Evolutionary conservation across 2,113 vertebrate species (phyloP).

Genomic region (Ammospiza nelsoni): DNA sequence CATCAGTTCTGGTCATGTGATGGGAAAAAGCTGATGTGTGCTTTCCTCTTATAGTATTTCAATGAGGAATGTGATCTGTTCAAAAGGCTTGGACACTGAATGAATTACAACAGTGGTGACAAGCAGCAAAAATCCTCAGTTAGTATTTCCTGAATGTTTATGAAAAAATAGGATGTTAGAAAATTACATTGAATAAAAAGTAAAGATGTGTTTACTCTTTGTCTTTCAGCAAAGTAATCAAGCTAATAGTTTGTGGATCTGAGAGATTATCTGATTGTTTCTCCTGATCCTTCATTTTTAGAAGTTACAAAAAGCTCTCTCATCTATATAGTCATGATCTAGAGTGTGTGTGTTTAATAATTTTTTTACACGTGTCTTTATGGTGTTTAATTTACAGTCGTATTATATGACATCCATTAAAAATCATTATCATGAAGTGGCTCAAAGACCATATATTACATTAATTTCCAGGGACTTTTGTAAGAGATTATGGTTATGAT

Average conservation of each 20-base stretch:
- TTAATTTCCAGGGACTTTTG: neutral
- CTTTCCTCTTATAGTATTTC: neutral
- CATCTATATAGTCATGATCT: neutral
- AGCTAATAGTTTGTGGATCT: neutral
- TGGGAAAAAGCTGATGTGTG: neutral
- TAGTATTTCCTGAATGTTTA: neutral
- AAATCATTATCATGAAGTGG: neutral
- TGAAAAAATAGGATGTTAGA: neutral
- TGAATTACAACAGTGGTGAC: neutral
- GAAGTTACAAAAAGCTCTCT: neutral
- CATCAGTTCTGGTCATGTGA: neutral
- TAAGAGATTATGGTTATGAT: neutral
- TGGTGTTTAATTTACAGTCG: neutral
- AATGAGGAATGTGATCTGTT: neutral
- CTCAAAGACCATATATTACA: neutral
- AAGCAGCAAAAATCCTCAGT: neutral
- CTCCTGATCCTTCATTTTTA: neutral
- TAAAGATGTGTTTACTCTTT: neutral
- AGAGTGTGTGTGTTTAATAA: neutral
- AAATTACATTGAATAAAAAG: neutral
- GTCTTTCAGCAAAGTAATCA: neutral
- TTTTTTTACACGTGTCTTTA: neutral
- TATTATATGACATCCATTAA: neutral
- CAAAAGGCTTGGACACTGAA: neutral
- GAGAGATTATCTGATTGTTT: neutral